Base-by-base conservation (phyloP, 30 jellyfish, hydroid and myxozoan genomes). In the Clytia hemisphaerica region DNA sequence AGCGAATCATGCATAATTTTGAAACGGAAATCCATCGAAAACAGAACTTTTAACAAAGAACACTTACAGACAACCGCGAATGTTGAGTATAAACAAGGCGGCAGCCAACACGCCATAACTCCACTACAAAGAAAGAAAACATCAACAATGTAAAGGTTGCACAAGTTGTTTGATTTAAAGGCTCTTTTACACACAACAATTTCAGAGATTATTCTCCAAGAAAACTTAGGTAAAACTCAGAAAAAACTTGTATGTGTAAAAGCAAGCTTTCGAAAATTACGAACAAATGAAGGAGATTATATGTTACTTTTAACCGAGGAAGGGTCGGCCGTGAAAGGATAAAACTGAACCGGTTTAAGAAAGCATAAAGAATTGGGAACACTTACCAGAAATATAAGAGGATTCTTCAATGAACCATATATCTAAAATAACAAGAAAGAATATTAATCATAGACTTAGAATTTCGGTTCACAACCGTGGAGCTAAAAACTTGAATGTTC, bases 311-410 rank as follows among this genome's bases (percentile, higher is more conserved):
- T 48, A 9, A 48, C 26, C 61, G 26, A 19, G 21, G 26, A 48
- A 48, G 26, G 21, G 4, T 29, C 26, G 2, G 61, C 61, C 2
- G 9, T 48, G 61, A 5, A 48, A 32, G 26, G 6, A 48, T 48
- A 19, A 2, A 48, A 48, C 61, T 48, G 36, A 53, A 12, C 22
- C 67, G 0, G n/a, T n/a, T n/a, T n/a, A n/a, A n/a, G n/a, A n/a
- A 16, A 53, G 22, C 16, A 14, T 45, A 14, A 46, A 1, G 27
- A 35, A n/a, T 7, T 16, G 40, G 6, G 3, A 62, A 4, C 35
- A 19, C 61, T 59, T 70, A 84, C 95, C 88, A 53, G 83, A 61
- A 84, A 84, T 36, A 84, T 62, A 9, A 77, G 73, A 27, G 95
- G 95, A 37, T 84, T 84, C 58, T 57, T 25, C 25, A 84, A 82